These are phyloP conservation scores for Chrysolina oricalcia DNA, from an alignment of 2,888 invertebrate species.

Conservation along the genomic window DNA sequence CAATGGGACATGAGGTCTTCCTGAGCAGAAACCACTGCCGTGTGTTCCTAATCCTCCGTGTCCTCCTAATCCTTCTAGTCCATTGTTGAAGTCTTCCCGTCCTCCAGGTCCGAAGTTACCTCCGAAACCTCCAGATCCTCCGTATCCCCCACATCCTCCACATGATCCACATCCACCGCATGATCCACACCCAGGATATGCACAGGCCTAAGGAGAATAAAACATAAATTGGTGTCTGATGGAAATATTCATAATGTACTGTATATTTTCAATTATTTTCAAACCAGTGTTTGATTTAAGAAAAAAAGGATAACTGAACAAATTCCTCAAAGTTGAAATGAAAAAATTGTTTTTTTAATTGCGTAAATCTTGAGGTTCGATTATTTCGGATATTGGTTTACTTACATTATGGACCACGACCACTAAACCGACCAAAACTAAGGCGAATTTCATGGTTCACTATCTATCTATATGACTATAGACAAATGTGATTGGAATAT, in stretches of 20 bases:
- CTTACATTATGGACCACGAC: conserved; percentile 51
- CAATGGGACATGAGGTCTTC: conserved; percentile 55
- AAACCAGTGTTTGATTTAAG: too few species aligned
- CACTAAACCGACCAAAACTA: conserved; percentile 47
- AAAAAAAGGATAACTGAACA: too few species aligned
- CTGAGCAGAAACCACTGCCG: conserved; percentile 15
- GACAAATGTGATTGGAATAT: conserved; percentile 50
- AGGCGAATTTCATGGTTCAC: conserved; percentile 48
- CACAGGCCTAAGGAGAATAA: background rate
- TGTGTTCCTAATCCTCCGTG: background rate
- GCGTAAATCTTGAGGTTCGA: background rate
- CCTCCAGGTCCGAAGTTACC: background rate
- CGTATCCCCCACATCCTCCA: conserved; percentile 3
- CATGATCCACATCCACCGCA: conserved; percentile 14
- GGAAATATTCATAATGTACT: too few species aligned
- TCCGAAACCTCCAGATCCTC: background rate
- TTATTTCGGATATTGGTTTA: conserved; percentile 26
- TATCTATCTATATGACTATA: conserved; percentile 52
- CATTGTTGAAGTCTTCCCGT: background rate
- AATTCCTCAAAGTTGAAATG: too few species aligned
- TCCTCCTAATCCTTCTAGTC: background rate
- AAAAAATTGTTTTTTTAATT: too few species aligned
- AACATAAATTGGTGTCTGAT: too few species aligned
- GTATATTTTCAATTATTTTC: too few species aligned
- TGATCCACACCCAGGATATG: background rate